phyloP scores from a whole-genome alignment of 2,888 invertebrate genomes.

The Ecdyonurus torrentis region DNA sequence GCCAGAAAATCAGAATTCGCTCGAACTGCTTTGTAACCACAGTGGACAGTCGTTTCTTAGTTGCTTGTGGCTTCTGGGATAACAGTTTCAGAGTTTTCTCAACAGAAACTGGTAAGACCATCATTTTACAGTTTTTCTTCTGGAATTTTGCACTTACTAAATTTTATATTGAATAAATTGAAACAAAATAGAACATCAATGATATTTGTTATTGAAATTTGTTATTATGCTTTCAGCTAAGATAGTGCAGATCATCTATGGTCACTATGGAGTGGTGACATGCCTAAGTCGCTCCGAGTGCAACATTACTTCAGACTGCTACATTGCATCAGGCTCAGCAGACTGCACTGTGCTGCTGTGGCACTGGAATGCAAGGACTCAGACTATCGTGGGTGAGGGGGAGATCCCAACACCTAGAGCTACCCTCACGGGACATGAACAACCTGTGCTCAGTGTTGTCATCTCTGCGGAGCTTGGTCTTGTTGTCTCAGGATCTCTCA shows the following conservation, averaged over 20 bases:
- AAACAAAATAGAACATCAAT: constrained; percentile 6
- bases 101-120: constrained; percentile 81
- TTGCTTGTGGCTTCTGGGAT: constrained; percentile 99
- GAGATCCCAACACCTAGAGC: constrained; percentile 92
- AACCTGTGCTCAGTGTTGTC: constrained; percentile 85
- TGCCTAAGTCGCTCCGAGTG: constrained; percentile 95
- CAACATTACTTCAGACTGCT: constrained; percentile 97
- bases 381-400: constrained; percentile 93
- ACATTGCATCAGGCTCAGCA: constrained; percentile 93
- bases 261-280: constrained; percentile 97
- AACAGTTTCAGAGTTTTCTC: constrained; percentile 97
- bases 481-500: constrained; percentile 82
- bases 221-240: constrained; percentile 46
- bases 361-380: constrained; percentile 98
- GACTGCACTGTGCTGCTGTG: constrained; percentile 97
- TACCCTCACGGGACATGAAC: constrained; percentile 94
- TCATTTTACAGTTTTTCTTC: too few species aligned
- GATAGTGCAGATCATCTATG: constrained; percentile 96
- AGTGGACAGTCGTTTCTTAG: constrained; percentile 90
- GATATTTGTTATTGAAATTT: constrained; percentile 6
- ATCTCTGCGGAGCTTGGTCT: constrained; percentile 96
- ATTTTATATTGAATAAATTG: not conserved
- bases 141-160: too few species aligned
- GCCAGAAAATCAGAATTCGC: constrained; percentile 84
- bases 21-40: constrained; percentile 96